Evolutionary conservation across 2,888 invertebrate species (phyloP).

Genomic region (Cybosia mesomella): DNA sequence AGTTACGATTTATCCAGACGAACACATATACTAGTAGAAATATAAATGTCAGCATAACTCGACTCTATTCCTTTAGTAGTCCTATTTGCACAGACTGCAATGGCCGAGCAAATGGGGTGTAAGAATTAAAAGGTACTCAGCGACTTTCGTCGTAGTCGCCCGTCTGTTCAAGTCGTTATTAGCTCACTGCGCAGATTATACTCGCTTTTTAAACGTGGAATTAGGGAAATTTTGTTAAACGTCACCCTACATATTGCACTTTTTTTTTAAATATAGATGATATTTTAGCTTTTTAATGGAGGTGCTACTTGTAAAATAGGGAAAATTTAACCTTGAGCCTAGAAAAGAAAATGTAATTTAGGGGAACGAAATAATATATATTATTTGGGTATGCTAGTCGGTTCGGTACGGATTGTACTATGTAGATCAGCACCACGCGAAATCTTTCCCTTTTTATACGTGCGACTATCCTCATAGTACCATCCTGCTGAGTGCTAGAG

Average conservation of each 20-base stretch:
- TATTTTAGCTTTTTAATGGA: neutral
- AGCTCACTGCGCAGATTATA: constrained; percentile 59
- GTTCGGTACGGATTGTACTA: no score
- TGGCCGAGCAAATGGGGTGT: constrained; percentile 81
- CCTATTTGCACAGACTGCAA: constrained; percentile 65
- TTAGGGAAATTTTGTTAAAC: constrained; percentile 54
- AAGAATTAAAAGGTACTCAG: constrained; percentile 84
- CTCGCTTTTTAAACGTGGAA: constrained; percentile 62
- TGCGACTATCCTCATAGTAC: no score
- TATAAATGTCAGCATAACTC: constrained; percentile 5
- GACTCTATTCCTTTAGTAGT: constrained; percentile 45
- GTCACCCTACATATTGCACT: constrained; percentile 19
- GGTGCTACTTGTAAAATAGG: constrained; percentile 2
- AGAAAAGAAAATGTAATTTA: neutral
- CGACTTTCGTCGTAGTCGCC: constrained; percentile 45
- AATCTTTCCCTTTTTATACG: neutral
- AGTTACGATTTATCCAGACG: neutral
- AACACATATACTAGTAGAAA: neutral
- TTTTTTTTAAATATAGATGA: constrained; percentile 26
- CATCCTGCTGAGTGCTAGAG: neutral
- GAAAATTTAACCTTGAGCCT: neutral
- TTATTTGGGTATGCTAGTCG: no score
- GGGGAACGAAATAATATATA: neutral
- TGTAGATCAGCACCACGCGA: neutral
- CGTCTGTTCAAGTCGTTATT: constrained; percentile 74